phyloP scores from a whole-genome alignment of 2,888 invertebrate species.

The Agrilus mali region DNA sequence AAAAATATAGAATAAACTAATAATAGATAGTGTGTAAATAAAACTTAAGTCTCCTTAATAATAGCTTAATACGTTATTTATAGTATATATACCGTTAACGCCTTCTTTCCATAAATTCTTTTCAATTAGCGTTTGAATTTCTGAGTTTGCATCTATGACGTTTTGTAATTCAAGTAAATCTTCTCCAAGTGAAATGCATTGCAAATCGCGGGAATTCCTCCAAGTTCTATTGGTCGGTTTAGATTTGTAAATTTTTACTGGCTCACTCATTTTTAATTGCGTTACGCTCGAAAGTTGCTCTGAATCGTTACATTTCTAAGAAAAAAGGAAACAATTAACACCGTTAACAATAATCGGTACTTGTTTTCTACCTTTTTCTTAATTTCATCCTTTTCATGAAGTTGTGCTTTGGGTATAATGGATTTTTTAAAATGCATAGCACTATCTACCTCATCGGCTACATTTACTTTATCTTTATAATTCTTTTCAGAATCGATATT shows the following conservation, averaged over 20 bases:
- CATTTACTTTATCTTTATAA: constrained; percentile 2
- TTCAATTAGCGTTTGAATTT: constrained; percentile 16
- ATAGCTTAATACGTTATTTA: not conserved
- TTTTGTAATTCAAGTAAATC: constrained; percentile 43
- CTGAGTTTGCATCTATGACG: constrained; percentile 28
- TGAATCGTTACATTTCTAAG: not conserved
- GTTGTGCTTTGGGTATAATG: not conserved
- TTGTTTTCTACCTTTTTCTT: no score
- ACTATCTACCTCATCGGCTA: not conserved
- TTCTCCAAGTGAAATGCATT: constrained; percentile 48
- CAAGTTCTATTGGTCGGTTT: constrained; percentile 38
- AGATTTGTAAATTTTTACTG: constrained; percentile 37
- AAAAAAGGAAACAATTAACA: no score
- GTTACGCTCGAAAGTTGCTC: not conserved
- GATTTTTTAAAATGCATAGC: not conserved
- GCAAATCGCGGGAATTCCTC: constrained; percentile 46
- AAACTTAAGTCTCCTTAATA: no score
- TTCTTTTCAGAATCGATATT: constrained; percentile 4
- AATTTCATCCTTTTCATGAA: no score
- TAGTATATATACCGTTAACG: constrained; percentile 9
- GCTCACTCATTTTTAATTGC: constrained; percentile 16
- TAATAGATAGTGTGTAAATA: no score
- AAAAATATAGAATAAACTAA: no score
- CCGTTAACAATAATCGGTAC: no score
- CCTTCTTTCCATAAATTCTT: constrained; percentile 18